Evolutionary conservation across 2,797 vertebrate genomes (phyloP), one percentile per base, ranked within the genome.

Genomic region (Saxicola maurus): DNA sequence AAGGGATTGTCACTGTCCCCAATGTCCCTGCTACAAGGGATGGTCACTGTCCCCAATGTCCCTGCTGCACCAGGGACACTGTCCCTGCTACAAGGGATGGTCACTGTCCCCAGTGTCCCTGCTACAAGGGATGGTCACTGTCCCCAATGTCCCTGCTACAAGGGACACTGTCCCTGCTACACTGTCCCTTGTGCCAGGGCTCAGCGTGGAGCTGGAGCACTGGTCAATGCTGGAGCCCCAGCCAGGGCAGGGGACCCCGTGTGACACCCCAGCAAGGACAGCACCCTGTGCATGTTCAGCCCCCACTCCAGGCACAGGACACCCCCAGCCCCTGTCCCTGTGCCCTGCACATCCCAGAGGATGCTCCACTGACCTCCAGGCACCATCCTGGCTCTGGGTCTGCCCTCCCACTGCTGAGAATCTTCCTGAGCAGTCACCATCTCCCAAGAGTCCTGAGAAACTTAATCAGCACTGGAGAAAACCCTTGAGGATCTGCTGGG

Each of bases 301-400:
- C 0, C 1, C 38, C 28, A 2, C 55, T 25, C 7, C 4, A 37
- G 31, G 8, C 8, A 30, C 52, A 4, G 11, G 66, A 8, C 52
- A 40, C 8, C 13, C 20, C 38, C 28, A 2, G 30, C 7, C 9
- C 35, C 33, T 77, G 16, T 6, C n/a, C 21, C 51, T 5, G 27
- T 33, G 43, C 61, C 33, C 76, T 28, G 28, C 5, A 4, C 30
- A 2, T 5, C 15, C 6, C 0, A 23, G 40, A 4, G 53, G 40
- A 31, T 56, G 55, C 73, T 68, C 7, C 0, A 0, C 20, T 17
- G 6, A 7, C 61, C 65, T 28, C 15, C 31, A 20, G 25, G 72
- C 46, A 31, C 11, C 73, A 13, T 3, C 31, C 31, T 37, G 55
- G 5, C 37, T 24, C 13, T 10, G 14, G 40, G 8, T n/a, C 20